A percentile compares a stretch with the other conserved stretches of the same genome.
Evolutionary conservation across 2,113 vertebrate species (phyloP).

Genomic region (Periophthalmus modestus): DNA sequence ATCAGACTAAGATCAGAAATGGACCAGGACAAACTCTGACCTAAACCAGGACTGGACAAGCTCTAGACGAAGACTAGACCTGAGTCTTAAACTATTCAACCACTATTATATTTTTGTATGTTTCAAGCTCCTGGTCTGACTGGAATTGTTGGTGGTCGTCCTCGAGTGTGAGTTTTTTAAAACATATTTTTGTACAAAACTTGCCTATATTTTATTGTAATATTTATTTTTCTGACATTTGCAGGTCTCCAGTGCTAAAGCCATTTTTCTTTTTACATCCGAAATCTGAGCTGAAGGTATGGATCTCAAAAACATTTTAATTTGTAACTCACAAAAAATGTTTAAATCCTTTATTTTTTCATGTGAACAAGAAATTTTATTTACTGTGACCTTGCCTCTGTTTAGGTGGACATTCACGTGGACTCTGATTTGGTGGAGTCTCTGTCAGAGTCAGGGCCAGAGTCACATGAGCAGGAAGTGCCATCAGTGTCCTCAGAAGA

Average conservation of each 20-base stretch:
- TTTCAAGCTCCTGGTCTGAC: background rate
- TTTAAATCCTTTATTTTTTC: background rate
- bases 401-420: constrained; percentile 77
- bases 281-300: constrained; percentile 74
- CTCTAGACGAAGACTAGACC: background rate
- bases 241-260: constrained; percentile 85
- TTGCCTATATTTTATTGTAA: background rate
- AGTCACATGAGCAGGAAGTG: constrained; percentile 57
- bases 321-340: background rate
- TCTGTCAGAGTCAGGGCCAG: constrained; percentile 61
- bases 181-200: background rate
- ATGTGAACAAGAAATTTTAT: background rate
- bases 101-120: background rate
- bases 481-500: constrained; percentile 41
- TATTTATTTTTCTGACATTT: background rate
- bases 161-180: constrained; percentile 77
- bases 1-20: no score
- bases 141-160: constrained; percentile 80
- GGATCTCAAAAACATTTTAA: background rate
- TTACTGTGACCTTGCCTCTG: background rate
- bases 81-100: background rate
- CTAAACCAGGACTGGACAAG: background rate
- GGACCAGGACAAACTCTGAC: no score
- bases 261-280: constrained; percentile 86
- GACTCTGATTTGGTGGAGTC: constrained; percentile 78